Evolutionary conservation across 2,113 vertebrate genomes (phyloP).

Genomic region (Etheostoma cragini): DNA sequence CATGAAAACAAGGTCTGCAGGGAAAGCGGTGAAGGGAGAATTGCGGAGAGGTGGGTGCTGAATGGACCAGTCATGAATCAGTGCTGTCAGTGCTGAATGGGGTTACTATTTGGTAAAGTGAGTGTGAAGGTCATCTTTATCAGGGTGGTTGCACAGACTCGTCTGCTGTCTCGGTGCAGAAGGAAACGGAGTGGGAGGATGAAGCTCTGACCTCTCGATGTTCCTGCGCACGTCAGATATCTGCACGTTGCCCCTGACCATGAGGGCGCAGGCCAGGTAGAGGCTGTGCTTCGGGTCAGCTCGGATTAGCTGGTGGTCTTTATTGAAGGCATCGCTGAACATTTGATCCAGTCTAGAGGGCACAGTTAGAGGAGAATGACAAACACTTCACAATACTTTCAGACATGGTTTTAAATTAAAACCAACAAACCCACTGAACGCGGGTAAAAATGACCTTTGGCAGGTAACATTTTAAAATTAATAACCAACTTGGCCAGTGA

Average conservation of each 20-base stretch:
- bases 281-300: conserved; percentile 91
- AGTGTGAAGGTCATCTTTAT: conserved; percentile 31
- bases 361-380: neutral
- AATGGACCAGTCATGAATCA: conserved; percentile 67
- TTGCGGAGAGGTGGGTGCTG: conserved; percentile 18
- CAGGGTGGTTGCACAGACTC: neutral
- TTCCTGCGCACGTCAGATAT: conserved; percentile 97
- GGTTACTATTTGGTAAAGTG: conserved; percentile 30
- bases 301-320: conserved; percentile 93
- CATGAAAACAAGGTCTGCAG: conserved; percentile 32
- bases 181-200: neutral
- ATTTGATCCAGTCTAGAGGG: conserved; percentile 92
- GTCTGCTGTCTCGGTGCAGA: neutral
- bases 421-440: too few species aligned
- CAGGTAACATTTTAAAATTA: too few species aligned
- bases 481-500: too few species aligned
- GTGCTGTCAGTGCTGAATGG: conserved; percentile 51
- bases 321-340: conserved; percentile 97
- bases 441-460: too few species aligned
- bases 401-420: too few species aligned
- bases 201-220: conserved; percentile 90
- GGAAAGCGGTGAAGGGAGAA: neutral
- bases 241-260: conserved; percentile 93
- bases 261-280: conserved; percentile 95
- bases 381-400: neutral